These are phyloP conservation scores for Ceryle rudis DNA, from an alignment of 2,797 vertebrate genomes.

Conservation along the genomic window DNA sequence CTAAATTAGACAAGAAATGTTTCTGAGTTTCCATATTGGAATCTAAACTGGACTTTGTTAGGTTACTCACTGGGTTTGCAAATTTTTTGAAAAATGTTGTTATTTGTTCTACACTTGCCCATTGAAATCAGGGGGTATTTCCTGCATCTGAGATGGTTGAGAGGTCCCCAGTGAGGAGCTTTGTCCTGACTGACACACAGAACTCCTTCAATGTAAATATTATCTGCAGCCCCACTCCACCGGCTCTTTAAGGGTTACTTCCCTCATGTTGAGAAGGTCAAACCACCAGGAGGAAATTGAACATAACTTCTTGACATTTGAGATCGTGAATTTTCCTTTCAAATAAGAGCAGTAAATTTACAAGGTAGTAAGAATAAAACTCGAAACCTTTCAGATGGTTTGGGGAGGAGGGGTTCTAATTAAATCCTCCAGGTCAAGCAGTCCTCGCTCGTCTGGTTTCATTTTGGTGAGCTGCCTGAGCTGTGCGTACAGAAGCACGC, in stretches of 20 bases:
- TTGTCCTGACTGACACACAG: not conserved
- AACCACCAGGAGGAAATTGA: slow-evolving; percentile 64
- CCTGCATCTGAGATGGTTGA: not conserved
- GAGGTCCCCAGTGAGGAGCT: not conserved
- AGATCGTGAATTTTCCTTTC: slow-evolving; percentile 55
- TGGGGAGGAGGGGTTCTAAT: not conserved
- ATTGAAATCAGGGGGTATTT: not conserved
- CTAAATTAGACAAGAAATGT: not conserved
- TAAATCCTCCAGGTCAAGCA: not conserved
- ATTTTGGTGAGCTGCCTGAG: not conserved
- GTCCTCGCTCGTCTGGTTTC: not conserved
- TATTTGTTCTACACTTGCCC: not conserved
- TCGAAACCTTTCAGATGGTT: not conserved
- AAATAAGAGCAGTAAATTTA: slow-evolving; percentile 53
- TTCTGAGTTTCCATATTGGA: not conserved
- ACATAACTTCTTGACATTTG: slow-evolving; percentile 67
- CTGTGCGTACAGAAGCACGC: not conserved
- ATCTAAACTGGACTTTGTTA: not conserved
- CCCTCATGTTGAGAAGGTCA: slow-evolving; percentile 48
- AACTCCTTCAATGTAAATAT: not conserved
- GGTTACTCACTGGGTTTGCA: not conserved
- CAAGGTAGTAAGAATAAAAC: slow-evolving; percentile 61
- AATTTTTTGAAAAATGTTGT: not conserved
- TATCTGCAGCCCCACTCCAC: not conserved
- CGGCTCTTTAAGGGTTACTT: slow-evolving; percentile 41